phyloP scores from a whole-genome alignment of 2,797 vertebrate genomes.

The Cottoperca gobio region DNA sequence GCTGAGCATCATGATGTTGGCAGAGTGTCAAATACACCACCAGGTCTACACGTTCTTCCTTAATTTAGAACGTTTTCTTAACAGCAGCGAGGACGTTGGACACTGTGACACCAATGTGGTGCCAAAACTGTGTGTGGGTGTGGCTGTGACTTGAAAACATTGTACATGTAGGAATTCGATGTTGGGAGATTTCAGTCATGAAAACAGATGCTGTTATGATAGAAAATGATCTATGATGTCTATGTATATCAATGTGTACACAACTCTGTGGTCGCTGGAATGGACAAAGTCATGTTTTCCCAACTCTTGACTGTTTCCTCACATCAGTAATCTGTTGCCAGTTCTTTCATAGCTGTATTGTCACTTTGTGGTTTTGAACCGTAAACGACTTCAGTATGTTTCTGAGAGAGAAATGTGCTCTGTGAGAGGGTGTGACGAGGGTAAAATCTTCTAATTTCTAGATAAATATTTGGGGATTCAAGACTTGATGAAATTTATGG shows the following conservation, averaged over 20 bases:
- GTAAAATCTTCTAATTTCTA: constrained; percentile 14
- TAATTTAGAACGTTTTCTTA: constrained; percentile 1
- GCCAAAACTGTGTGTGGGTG: background rate
- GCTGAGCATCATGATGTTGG: constrained; percentile 26
- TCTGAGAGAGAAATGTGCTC: background rate
- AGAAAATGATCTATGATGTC: constrained; percentile 4
- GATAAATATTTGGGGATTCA: constrained; percentile 28
- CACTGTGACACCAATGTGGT: background rate
- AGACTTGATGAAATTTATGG: constrained; percentile 7
- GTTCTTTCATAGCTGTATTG: constrained; percentile 34
- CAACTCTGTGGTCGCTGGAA: constrained; percentile 10
- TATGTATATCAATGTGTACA: constrained; percentile 5
- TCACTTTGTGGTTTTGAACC: constrained; percentile 52
- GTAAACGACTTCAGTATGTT: constrained; percentile 43
- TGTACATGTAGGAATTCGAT: background rate
- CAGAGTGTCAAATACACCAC: constrained; percentile 21
- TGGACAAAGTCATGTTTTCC: constrained; percentile 41
- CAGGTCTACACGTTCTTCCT: constrained; percentile 1
- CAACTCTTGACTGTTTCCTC: constrained; percentile 20
- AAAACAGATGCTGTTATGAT: constrained; percentile 31
- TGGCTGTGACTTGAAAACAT: constrained; percentile 24
- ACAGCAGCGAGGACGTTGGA: background rate
- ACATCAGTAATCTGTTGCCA: constrained; percentile 29
- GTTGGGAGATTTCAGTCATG: background rate
- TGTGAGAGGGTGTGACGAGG: background rate